Conservation (phyloP, 2,113 vertebrate genomes). For the Petrocephalus zakoni region DNA sequence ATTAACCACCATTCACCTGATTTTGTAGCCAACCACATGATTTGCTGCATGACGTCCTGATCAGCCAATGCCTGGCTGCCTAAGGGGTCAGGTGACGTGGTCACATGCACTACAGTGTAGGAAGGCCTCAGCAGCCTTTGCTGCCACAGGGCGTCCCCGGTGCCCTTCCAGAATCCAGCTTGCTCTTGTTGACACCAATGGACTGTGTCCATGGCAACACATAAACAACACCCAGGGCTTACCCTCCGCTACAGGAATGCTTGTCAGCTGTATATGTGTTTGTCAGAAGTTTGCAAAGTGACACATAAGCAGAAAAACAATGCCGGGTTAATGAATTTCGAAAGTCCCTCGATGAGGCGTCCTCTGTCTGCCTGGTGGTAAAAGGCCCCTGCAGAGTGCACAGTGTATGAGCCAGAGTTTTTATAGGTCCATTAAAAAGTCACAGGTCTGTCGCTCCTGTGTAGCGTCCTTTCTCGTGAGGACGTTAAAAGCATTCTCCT, state of each 20-base stretch:
- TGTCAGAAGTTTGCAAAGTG: slow-evolving; percentile 46
- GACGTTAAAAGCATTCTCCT: neutral
- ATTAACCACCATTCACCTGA: neutral
- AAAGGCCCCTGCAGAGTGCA: slow-evolving; percentile 3
- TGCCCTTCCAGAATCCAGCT: neutral
- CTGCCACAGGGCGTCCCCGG: neutral
- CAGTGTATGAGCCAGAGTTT: neutral
- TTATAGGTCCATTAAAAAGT: neutral
- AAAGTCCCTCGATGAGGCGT: slow-evolving; percentile 23
- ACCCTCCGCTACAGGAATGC: slow-evolving; percentile 41
- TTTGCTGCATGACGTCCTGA: neutral
- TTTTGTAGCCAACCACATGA: neutral
- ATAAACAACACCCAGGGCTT: slow-evolving; percentile 33
- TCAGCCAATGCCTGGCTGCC: neutral
- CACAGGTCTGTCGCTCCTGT: neutral
- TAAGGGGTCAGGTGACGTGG: neutral
- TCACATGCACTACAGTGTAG: neutral
- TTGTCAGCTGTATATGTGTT: slow-evolving; percentile 52
- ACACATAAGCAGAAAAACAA: slow-evolving; percentile 54
- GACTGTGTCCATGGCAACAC: slow-evolving; percentile 22
- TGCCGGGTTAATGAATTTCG: slow-evolving; percentile 52
- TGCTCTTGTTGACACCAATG: slow-evolving; percentile 23
- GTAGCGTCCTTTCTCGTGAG: neutral
- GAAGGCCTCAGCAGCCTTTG: neutral
- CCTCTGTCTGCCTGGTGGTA: slow-evolving; percentile 18